A percentile compares a stretch with the other conserved stretches of the same genome.
These are phyloP conservation scores for Yponomeuta malinellus DNA, from an alignment of 2,888 invertebrate genomes.

Conservation along the genomic window DNA sequence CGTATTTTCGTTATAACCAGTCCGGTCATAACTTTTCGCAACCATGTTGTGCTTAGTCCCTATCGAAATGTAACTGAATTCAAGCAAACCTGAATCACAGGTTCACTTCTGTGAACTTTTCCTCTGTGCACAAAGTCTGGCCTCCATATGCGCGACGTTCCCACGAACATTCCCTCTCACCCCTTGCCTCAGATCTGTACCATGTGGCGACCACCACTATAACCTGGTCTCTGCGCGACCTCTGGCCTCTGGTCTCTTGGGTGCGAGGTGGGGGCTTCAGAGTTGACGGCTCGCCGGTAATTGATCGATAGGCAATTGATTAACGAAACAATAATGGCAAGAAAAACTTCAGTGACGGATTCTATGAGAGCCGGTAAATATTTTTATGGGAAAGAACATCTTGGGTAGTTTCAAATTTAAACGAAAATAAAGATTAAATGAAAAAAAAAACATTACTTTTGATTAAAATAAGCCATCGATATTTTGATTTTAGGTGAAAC, in stretches of 20 bases:
- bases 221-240: slow-evolving; percentile 34
- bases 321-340: slow-evolving; percentile 49
- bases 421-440: too few species aligned
- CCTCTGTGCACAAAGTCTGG: slow-evolving; percentile 47
- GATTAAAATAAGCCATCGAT: too few species aligned
- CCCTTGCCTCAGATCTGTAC: slow-evolving; percentile 33
- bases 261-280: slow-evolving; percentile 51
- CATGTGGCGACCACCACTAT: slow-evolving; percentile 58
- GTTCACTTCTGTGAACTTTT: neutral
- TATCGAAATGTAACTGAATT: neutral
- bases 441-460: too few species aligned
- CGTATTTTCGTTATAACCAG: too few species aligned
- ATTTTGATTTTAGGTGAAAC: too few species aligned
- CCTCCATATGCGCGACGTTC: slow-evolving; percentile 65
- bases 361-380: neutral
- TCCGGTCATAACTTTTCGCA: too few species aligned
- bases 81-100: neutral
- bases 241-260: slow-evolving; percentile 18
- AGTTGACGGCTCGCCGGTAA: slow-evolving; percentile 50
- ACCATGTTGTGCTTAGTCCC: too few species aligned
- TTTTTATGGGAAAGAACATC: too few species aligned
- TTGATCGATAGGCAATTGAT: slow-evolving; percentile 66
- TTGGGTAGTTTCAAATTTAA: too few species aligned
- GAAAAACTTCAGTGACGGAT: slow-evolving; percentile 24
- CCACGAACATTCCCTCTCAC: slow-evolving; percentile 49